Percentiles rank a stretch among this genome's conserved stretches.
These are phyloP conservation scores for Muscicapa comitata DNA, from an alignment of 2,797 vertebrate species.

Conservation along the genomic window DNA sequence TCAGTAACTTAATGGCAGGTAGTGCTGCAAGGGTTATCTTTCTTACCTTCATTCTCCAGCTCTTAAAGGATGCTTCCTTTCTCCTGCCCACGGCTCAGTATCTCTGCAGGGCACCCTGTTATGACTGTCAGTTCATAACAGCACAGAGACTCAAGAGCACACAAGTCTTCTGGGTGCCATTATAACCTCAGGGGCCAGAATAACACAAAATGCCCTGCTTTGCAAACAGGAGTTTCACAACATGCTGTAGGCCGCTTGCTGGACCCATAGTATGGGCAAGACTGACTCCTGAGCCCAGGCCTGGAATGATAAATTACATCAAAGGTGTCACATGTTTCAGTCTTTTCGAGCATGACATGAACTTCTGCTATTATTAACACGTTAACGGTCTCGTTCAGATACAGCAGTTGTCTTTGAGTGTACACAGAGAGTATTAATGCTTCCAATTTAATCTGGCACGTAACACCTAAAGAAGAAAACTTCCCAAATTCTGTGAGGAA, in stretches of 20 bases:
- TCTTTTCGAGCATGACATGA: not conserved
- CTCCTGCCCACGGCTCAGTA: rapidly evolving
- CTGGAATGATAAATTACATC: not conserved
- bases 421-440: not conserved
- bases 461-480: not conserved
- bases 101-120: not conserved
- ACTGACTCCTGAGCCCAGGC: rapidly evolving
- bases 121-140: not conserved
- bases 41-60: not conserved
- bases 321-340: not conserved
- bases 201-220: not conserved
- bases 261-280: not conserved
- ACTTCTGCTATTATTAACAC: not conserved
- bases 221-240: not conserved
- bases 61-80: not conserved
- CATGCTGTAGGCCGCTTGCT: not conserved
- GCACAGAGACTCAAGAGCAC: not conserved
- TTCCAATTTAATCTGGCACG: not conserved
- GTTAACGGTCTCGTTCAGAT: not conserved
- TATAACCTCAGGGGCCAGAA: not conserved
- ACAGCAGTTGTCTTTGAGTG: not conserved
- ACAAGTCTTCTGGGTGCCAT: not conserved
- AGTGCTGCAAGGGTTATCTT: not conserved
- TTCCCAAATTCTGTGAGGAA: not conserved
- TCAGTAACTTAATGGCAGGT: not conserved